phyloP scores from a whole-genome alignment of 1,140 invertebrate species.

The Drosophila seguyi region DNA sequence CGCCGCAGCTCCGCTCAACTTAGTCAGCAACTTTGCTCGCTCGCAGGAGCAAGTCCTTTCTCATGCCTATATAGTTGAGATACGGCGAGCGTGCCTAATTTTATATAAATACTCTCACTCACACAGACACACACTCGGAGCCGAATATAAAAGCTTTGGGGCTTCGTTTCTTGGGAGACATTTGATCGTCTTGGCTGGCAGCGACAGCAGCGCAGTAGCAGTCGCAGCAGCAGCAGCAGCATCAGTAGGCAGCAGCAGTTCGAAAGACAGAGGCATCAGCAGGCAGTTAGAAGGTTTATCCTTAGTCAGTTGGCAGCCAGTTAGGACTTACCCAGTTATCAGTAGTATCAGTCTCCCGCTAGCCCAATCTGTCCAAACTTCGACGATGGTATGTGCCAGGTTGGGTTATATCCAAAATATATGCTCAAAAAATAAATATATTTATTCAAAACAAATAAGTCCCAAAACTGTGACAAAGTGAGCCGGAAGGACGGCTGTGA shows the following conservation, averaged over 20 bases:
- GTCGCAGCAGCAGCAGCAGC: slow-evolving; percentile 20
- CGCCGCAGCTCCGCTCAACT: slow-evolving; percentile 72
- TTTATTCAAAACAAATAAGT: slow-evolving; percentile 19
- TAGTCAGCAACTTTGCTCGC: slow-evolving; percentile 64
- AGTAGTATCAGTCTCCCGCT: slow-evolving; percentile 5
- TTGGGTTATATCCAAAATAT: background rate
- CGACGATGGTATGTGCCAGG: slow-evolving; percentile 33
- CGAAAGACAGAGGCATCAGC: slow-evolving; percentile 25
- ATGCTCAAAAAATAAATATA: slow-evolving; percentile 4
- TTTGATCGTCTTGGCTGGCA: slow-evolving; percentile 82
- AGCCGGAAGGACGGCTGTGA: slow-evolving; percentile 3
- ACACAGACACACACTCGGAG: slow-evolving; percentile 42
- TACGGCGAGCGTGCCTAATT: slow-evolving; percentile 54
- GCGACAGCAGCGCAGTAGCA: slow-evolving; percentile 63
- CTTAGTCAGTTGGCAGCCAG: slow-evolving; percentile 59
- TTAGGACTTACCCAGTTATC: slow-evolving; percentile 14
- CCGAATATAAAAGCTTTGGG: slow-evolving; percentile 81
- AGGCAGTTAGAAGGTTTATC: slow-evolving; percentile 47
- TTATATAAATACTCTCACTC: slow-evolving; percentile 66
- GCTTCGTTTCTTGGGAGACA: slow-evolving; percentile 83
- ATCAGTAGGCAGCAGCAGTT: slow-evolving; percentile 26
- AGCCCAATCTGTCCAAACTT: slow-evolving; percentile 13
- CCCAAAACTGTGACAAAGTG: slow-evolving; percentile 34
- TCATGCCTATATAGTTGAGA: slow-evolving; percentile 71
- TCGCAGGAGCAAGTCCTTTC: slow-evolving; percentile 24